phyloP scores from a whole-genome alignment of 2,797 vertebrate species.

The Lacerta agilis region DNA sequence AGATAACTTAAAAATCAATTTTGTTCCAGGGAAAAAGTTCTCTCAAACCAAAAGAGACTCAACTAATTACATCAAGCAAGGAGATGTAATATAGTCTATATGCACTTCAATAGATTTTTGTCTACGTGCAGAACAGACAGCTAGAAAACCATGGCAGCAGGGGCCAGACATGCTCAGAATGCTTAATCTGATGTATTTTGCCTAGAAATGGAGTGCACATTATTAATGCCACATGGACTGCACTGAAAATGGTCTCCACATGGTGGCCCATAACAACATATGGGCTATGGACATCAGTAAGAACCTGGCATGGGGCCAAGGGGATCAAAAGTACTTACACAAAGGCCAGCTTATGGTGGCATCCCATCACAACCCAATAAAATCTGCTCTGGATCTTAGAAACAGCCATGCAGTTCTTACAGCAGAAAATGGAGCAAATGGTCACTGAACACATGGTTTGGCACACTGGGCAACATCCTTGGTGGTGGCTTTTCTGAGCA shows the following conservation, averaged over 20 bases:
- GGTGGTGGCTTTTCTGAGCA: neutral
- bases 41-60: slow-evolving; percentile 68
- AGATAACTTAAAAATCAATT: slow-evolving; percentile 76
- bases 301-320: neutral
- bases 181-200: slow-evolving; percentile 41
- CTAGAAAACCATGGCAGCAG: slow-evolving; percentile 55
- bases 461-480: too few relatives aligned
- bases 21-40: slow-evolving; percentile 69
- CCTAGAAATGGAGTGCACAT: neutral
- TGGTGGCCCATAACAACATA: neutral
- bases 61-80: slow-evolving; percentile 72
- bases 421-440: neutral
- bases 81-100: slow-evolving; percentile 61
- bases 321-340: neutral
- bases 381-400: neutral
- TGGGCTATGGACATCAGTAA: neutral
- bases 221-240: neutral
- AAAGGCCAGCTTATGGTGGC: neutral
- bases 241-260: neutral
- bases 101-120: slow-evolving; percentile 65
- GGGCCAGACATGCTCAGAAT: slow-evolving; percentile 40
- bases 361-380: neutral
- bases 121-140: slow-evolving; percentile 54
- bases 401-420: neutral
- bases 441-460: neutral